phyloP scores from a whole-genome alignment of 2,797 vertebrate genomes.

The Sandelia bainsii region DNA sequence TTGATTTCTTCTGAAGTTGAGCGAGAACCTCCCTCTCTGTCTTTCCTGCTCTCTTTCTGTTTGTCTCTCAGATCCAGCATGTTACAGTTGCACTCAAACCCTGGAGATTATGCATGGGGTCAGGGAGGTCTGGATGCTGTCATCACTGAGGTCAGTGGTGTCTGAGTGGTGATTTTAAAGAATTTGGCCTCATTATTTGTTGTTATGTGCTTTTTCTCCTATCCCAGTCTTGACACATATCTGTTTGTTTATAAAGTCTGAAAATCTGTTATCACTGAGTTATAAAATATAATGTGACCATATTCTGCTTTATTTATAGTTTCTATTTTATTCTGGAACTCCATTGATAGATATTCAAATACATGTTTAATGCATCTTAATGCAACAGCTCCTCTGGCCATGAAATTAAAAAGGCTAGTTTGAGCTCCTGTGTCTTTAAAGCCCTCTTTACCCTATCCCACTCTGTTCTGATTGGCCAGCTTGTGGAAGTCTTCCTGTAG shows the following conservation, averaged over 20 bases:
- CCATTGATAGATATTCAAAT: too few species aligned
- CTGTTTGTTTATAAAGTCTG: constrained; percentile 7
- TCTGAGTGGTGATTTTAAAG: constrained; percentile 1
- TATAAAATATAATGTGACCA: background rate
- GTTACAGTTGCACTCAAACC: constrained; percentile 93
- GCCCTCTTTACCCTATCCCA: too few species aligned
- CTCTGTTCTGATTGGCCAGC: too few species aligned
- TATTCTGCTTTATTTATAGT: too few species aligned
- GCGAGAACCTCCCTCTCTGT: constrained; percentile 6
- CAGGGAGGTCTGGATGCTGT: constrained; percentile 93
- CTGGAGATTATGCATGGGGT: constrained; percentile 95
- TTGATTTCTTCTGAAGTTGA: constrained; percentile 29
- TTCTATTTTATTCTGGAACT: too few species aligned
- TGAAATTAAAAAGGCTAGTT: too few species aligned
- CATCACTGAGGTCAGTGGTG: constrained; percentile 91
- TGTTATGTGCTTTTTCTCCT: background rate
- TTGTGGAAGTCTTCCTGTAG: too few species aligned
- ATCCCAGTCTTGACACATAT: background rate
- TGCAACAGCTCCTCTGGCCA: too few species aligned
- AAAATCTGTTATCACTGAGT: background rate
- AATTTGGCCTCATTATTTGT: background rate
- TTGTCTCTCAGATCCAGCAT: constrained; percentile 84
- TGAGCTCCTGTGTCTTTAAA: too few species aligned
- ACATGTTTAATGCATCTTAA: too few species aligned
- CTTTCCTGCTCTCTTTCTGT: background rate